Base-by-base conservation (phyloP, 2,113 vertebrate species). In the Synchiropus splendidus region DNA sequence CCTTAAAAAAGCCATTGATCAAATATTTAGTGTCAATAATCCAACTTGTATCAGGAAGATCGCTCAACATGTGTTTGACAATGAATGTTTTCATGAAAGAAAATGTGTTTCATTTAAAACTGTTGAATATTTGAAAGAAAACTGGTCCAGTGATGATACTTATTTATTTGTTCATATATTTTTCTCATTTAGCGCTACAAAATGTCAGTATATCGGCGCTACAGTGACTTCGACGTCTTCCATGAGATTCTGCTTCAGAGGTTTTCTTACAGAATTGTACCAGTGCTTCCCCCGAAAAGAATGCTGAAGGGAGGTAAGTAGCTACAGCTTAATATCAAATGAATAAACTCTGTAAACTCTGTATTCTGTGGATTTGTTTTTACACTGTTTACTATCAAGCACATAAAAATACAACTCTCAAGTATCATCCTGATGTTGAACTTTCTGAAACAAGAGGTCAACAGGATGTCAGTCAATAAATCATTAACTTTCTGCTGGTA, bases 181-280 rank as follows among this genome's bases (percentile, higher is more conserved):
- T 18, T 38, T 51, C 42, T 12, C 13, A 0, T 2, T 27, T 44
- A 99, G 95, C 77, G 85, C 16, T 93, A 92, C 68, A 86, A 81
- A 71, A 85, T 89, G 43, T 90, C 92, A 0, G 94, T 98, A 46
- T 92, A 92, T 31, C 72, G 95, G 4, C 79, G 93, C 10, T 99
- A 99, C 49, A 99, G 88, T 1, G 92, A 99, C 47, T 99, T 99
- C 1, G 93, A 97, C 59, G 88, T 93, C 65, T 94, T 99, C 84
- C 94, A 97, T 0, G 93, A 95, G 70, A 75, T 88, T 64, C 78
- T 99, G 69, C 86, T 99, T 3, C 92, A 94, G 72, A 91, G 87
- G 58, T 99, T 90, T 60, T 87, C 92, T 0, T 99, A 99, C 62
- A 88, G 95, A 9, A 87, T 92, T 76, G 94, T 99, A 39, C 95